A percentile compares a stretch with the other conserved stretches of the same genome.
phyloP scores from a whole-genome alignment of 2,113 vertebrate species.

The Lontra canadensis region DNA sequence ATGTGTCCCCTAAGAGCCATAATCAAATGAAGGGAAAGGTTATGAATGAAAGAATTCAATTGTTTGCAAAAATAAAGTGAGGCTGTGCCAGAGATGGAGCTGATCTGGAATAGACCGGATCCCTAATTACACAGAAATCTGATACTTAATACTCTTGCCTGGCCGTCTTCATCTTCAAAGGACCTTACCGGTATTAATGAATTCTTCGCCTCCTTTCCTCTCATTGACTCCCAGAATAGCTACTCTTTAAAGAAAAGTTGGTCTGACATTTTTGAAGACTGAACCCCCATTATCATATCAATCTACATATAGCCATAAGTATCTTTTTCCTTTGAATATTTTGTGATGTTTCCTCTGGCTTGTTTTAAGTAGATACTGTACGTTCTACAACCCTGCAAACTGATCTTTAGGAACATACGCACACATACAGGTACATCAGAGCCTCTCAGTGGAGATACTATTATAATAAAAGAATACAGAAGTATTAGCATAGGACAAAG shows the following conservation, averaged over 20 bases:
- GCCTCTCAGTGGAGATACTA: background rate
- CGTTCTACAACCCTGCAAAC: background rate
- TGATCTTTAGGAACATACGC: background rate
- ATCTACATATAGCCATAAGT: background rate
- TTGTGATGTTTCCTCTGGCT: background rate
- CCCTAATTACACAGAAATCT: slow-evolving; percentile 50
- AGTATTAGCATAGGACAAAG: background rate
- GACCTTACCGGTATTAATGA: background rate
- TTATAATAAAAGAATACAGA: background rate
- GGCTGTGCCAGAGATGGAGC: slow-evolving; percentile 50
- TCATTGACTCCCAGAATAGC: background rate
- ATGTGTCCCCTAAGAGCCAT: background rate
- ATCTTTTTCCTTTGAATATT: background rate
- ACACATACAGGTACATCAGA: background rate
- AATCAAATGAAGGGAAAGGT: slow-evolving; percentile 2
- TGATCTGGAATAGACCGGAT: slow-evolving; percentile 51
- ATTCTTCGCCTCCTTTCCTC: background rate
- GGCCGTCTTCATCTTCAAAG: slow-evolving; percentile 36
- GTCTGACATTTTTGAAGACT: background rate
- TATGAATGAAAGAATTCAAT: slow-evolving; percentile 55
- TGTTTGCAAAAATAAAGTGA: slow-evolving; percentile 55
- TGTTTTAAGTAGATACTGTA: background rate
- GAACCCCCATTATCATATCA: background rate
- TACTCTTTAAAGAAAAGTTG: slow-evolving; percentile 10
- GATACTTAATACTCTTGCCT: slow-evolving; percentile 4